Evolutionary conservation across 2,888 invertebrate genomes (phyloP).

Genomic region (Leucoptera coffeella): DNA sequence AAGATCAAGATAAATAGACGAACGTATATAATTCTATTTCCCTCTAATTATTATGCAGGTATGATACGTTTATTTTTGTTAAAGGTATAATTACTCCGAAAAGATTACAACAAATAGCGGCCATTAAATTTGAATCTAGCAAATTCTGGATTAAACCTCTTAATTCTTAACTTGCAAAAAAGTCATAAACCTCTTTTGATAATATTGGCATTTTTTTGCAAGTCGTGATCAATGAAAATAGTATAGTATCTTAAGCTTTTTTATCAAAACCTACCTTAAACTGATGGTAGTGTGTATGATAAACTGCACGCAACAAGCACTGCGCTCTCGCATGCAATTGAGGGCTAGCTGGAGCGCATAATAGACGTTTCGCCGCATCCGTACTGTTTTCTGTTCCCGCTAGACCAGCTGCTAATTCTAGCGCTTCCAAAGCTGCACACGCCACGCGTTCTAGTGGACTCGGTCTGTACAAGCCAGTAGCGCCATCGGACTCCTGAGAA

Average conservation of each 20-base stretch:
- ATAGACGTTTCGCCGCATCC: constrained; percentile 25
- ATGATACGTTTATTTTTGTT: too few species aligned
- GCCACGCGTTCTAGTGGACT: constrained; percentile 37
- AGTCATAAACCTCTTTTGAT: too few species aligned
- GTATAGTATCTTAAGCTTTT: too few species aligned
- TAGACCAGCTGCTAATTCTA: constrained; percentile 24
- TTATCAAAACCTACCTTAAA: constrained; percentile 74
- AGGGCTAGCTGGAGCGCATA: constrained; percentile 34
- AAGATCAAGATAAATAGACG: too few species aligned
- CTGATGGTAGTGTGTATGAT: constrained; percentile 72
- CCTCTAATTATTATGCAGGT: too few species aligned
- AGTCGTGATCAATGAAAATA: too few species aligned
- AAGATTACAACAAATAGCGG: too few species aligned
- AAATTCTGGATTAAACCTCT: not conserved
- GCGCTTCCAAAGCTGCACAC: constrained; percentile 34
- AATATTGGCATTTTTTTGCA: too few species aligned
- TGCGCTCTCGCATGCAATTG: constrained; percentile 58
- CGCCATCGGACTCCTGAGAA: constrained; percentile 22
- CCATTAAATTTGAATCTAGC: not conserved
- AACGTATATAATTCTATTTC: too few species aligned
- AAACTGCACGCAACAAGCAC: constrained; percentile 73
- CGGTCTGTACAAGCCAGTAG: constrained; percentile 25
- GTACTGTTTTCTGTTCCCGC: constrained; percentile 12
- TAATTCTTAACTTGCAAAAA: too few species aligned
- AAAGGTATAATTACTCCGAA: too few species aligned